Conservation (phyloP, 2,888 invertebrate genomes). For the Acleris laterana region DNA sequence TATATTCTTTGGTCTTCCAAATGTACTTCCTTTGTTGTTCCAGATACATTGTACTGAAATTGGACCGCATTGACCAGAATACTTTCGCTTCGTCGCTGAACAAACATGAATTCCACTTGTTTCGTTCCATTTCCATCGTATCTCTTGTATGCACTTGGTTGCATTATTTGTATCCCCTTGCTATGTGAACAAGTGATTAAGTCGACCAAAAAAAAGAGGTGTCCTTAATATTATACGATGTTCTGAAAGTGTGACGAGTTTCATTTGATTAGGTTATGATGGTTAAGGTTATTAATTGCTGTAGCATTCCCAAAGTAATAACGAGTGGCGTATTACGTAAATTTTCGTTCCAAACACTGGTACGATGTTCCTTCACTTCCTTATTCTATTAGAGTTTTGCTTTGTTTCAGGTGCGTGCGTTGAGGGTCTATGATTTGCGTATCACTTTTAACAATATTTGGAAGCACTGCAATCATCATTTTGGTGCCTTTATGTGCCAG, state of each 20-base stretch:
- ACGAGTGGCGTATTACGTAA: not conserved
- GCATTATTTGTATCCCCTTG: constrained; percentile 1
- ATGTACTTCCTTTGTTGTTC: constrained; percentile 59
- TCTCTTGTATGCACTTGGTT: constrained; percentile 2
- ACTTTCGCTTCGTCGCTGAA: not conserved
- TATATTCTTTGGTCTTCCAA: constrained; percentile 51
- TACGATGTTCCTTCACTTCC: not conserved
- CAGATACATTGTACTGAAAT: constrained; percentile 45
- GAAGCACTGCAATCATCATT: constrained; percentile 41
- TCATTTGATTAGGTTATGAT: constrained; percentile 5
- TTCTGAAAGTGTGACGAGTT: constrained; percentile 7
- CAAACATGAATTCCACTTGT: not conserved
- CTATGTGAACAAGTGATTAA: constrained; percentile 6
- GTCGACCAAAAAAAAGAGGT: not conserved
- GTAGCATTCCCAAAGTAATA: not conserved
- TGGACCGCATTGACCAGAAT: constrained; percentile 1
- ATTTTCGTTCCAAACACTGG: not conserved
- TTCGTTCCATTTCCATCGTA: not conserved
- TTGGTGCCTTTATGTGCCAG: constrained; percentile 44
- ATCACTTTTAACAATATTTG: constrained; percentile 45
- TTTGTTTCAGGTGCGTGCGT: constrained; percentile 26
- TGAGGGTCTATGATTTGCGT: constrained; percentile 47
- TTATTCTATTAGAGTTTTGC: constrained; percentile 16
- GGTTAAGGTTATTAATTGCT: not conserved
- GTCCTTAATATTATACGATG: constrained; percentile 3